Evolutionary conservation across 2,113 vertebrate species (phyloP), one percentile per base, ranked within the genome.

Genomic region (Gymnarchus niloticus): DNA sequence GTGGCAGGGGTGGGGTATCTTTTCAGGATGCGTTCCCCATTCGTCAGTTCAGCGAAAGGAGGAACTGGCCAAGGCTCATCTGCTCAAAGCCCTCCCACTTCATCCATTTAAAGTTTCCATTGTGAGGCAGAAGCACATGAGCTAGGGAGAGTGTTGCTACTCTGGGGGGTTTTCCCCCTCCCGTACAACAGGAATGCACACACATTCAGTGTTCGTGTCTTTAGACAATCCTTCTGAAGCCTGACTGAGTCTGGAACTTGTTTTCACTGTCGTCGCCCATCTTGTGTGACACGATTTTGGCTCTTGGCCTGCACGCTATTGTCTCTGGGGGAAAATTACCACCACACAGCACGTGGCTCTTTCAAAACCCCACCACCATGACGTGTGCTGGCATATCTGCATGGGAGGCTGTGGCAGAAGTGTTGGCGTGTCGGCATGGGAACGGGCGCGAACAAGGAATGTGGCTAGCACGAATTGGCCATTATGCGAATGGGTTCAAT

Each of bases 71-170:
- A 86, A 89, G 90, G 56, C 4, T 81, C 88, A 86, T 51, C 44
- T 84, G 88, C 86, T 86, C 77, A 57, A n/a, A 87, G 88, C 93
- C 93, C 92, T 90, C 90, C 90, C 90, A 89, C 92, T 93, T 91
- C 91, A 90, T 91, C 91, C 52, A 88, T 61, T 90, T 88, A 90
- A 95, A 94, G 93, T 95, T 95, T 95, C 94, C 94, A 95, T 93
- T 95, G 94, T 93, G 93, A 92, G 90, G 88, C 89, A 89, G 78
- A 91, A 89, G 87, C 93, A 93, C 90, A 89, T 93, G 92, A 93
- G 92, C 81, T 84, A 86, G 83, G 85, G 77, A 41, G 52, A 65
- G 80, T 83, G 89, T 93, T 90, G 91, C 92, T 88, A 65, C 3
- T 65, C 25, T 33, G 59, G 12, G 61, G 61, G 51, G 5, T 3